Percentiles rank a stretch among this genome's conserved stretches.
These are phyloP conservation scores for Endotricha flammealis DNA, from an alignment of 2,888 invertebrate genomes.

Conservation along the genomic window DNA sequence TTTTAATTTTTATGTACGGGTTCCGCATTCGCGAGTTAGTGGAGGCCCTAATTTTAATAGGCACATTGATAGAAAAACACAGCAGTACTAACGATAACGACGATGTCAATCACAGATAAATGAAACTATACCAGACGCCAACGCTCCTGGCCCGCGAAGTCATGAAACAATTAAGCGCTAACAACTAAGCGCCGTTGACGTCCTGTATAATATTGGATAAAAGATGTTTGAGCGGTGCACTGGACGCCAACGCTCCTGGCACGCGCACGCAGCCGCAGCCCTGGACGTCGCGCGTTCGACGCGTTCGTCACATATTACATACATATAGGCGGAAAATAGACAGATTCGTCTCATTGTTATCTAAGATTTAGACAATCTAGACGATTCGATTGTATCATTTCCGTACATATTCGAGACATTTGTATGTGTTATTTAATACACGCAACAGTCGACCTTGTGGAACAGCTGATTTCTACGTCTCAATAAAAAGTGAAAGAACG, in stretches of 20 bases:
- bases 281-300: no score
- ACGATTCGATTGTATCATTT: slow-evolving; percentile 17
- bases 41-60: neutral
- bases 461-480: slow-evolving; percentile 50
- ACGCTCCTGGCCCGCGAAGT: no score
- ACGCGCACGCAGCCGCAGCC: no score
- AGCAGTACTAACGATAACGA: no score
- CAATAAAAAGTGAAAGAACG: slow-evolving; percentile 30
- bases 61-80: no score
- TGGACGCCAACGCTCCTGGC: no score
- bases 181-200: no score
- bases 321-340: neutral
- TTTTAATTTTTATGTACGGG: neutral
- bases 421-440: slow-evolving; percentile 27
- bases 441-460: slow-evolving; percentile 34
- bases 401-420: slow-evolving; percentile 27
- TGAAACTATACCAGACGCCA: no score
- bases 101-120: no score
- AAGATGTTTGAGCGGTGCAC: no score
- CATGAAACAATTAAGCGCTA: no score
- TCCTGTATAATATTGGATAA: no score
- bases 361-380: neutral
- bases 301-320: neutral
- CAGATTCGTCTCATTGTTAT: neutral
- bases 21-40: neutral